Percentiles rank a stretch among this genome's conserved stretches.
phyloP scores from a whole-genome alignment of 2,797 vertebrate genomes.

The Leptodactylus fallax region DNA sequence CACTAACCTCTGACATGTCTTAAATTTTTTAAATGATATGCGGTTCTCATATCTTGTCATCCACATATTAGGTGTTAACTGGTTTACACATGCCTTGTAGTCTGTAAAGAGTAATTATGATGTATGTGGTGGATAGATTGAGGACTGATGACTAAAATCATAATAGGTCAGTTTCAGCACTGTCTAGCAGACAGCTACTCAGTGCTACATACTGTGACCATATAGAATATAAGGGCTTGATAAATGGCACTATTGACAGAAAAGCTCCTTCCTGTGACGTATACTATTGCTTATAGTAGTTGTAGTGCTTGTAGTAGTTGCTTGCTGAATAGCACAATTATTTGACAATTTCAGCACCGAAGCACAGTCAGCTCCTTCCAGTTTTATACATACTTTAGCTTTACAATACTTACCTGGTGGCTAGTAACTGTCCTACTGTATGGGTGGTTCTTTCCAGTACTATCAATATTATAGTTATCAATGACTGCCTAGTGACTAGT shows the following conservation, averaged over 20 bases:
- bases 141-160: not conserved
- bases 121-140: not conserved
- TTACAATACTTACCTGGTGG: not conserved
- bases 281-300: not conserved
- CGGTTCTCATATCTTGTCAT: not conserved
- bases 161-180: slow-evolving; percentile 20
- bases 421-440: not conserved
- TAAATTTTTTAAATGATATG: not conserved
- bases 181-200: not conserved
- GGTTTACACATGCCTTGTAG: not conserved
- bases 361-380: not conserved
- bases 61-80: not conserved
- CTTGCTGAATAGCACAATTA: not conserved
- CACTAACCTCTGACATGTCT: not conserved
- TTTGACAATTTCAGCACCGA: not conserved
- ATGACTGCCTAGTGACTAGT: not conserved
- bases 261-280: not conserved
- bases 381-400: not conserved
- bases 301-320: no score
- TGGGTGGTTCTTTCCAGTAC: not conserved
- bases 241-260: no score
- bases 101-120: not conserved
- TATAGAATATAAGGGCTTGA: slow-evolving; percentile 1
- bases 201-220: not conserved
- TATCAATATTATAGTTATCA: not conserved